Evolutionary conservation across 2,888 invertebrate species (phyloP).

Genomic region (Tinea pellionella): DNA sequence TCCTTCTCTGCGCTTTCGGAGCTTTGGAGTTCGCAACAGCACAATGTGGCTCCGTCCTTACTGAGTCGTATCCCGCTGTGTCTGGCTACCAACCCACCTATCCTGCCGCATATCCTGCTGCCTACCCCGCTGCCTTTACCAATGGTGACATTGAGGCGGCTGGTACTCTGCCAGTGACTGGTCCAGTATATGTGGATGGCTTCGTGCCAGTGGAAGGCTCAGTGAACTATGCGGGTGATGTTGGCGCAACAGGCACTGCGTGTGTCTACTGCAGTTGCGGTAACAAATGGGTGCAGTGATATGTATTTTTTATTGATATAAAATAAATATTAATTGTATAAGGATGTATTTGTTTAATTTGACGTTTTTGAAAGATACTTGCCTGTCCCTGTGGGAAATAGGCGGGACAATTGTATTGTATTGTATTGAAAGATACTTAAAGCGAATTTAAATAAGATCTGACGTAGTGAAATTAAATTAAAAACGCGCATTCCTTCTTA

Average conservation of each 20-base stretch:
- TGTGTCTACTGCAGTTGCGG: background rate
- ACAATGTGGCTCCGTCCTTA: background rate
- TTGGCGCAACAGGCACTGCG: background rate
- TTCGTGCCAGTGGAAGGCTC: slow-evolving; percentile 1
- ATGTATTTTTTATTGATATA: too few species aligned
- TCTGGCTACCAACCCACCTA: slow-evolving; percentile 19
- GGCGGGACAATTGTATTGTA: too few species aligned
- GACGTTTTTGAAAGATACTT: too few species aligned
- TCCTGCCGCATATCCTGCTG: background rate
- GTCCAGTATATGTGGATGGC: background rate
- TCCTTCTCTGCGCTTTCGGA: background rate
- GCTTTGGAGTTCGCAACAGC: background rate
- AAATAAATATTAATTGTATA: too few species aligned
- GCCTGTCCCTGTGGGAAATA: too few species aligned
- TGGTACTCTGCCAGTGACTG: slow-evolving; percentile 3
- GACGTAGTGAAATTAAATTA: too few species aligned
- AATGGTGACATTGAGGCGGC: slow-evolving; percentile 1
- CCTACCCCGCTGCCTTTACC: background rate
- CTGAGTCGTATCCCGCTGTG: background rate
- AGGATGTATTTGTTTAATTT: too few species aligned
- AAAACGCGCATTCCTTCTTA: too few species aligned
- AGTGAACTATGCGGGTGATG: slow-evolving; percentile 3
- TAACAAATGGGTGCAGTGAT: background rate
- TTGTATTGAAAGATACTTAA: too few species aligned
- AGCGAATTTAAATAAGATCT: too few species aligned